phyloP scores from a whole-genome alignment of 2,888 invertebrate genomes.

The Xanthia togata region DNA sequence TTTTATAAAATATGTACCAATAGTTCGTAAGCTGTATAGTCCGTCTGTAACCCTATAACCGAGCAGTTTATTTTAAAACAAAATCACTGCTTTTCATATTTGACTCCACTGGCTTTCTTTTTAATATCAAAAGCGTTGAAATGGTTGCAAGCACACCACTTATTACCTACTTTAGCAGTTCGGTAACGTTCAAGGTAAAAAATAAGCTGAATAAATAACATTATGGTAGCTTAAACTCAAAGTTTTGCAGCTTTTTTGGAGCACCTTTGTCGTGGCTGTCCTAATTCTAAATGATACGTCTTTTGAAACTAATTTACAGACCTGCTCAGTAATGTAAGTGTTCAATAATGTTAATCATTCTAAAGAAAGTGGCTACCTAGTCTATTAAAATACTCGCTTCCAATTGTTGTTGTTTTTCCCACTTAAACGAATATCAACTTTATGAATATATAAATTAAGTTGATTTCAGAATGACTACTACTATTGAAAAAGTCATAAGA shows the following conservation, averaged over 20 bases:
- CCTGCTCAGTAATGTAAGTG: not conserved
- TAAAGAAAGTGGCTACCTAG: not conserved
- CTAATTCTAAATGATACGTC: conserved; percentile 10
- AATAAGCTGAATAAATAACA: conserved; percentile 5
- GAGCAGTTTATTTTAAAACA: no score
- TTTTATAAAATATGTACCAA: no score
- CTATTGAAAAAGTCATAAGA: no score
- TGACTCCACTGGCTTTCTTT: not conserved
- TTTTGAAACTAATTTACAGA: conserved; percentile 9
- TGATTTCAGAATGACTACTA: no score
- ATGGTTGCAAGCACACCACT: conserved; percentile 4
- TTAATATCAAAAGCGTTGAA: conserved; percentile 1
- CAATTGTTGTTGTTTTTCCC: no score
- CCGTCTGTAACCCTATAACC: no score
- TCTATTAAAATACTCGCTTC: no score
- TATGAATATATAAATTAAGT: no score
- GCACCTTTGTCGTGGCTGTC: conserved; percentile 17
- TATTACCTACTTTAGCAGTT: not conserved
- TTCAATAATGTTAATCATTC: not conserved
- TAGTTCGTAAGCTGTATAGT: no score
- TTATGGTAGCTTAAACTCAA: conserved; percentile 1
- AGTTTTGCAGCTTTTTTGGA: conserved; percentile 16
- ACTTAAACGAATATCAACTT: no score
- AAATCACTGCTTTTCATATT: no score
- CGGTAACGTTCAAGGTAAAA: conserved; percentile 8